These are phyloP conservation scores for Cosmia pyralina DNA, from an alignment of 2,888 invertebrate species.

Conservation along the genomic window DNA sequence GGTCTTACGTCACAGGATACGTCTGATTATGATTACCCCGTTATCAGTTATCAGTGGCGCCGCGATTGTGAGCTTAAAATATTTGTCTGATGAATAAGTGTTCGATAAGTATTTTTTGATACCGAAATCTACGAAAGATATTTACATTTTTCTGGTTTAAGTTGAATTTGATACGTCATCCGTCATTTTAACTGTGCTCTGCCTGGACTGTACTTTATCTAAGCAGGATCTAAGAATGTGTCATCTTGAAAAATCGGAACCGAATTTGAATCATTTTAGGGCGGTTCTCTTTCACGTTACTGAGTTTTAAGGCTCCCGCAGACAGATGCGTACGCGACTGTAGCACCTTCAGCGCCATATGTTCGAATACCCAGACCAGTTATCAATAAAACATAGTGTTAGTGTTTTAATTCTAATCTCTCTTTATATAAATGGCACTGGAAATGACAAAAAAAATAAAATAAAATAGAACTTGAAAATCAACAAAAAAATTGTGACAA, in stretches of 20 bases:
- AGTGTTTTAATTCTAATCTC: no score
- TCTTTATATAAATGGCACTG: no score
- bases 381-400: no score
- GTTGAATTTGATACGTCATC: conserved; percentile 32
- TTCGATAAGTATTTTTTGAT: conserved; percentile 32
- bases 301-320: no score
- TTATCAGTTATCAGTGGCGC: conserved; percentile 46
- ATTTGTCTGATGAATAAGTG: conserved; percentile 58
- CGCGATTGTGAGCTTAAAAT: conserved; percentile 50
- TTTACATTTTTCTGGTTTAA: conserved; percentile 32
- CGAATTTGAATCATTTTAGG: neutral
- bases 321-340: no score
- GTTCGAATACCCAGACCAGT: no score
- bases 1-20: conserved; percentile 52
- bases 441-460: no score
- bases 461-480: no score
- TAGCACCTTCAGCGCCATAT: no score
- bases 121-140: conserved; percentile 35
- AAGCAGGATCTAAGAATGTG: conserved; percentile 7
- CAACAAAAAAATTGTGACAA: no score
- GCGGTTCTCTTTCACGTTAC: neutral
- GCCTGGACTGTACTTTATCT: neutral
- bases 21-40: conserved; percentile 25
- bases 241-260: neutral
- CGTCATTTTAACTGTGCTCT: neutral